Percentiles rank a stretch among this genome's conserved stretches.
phyloP scores from a whole-genome alignment of 2,888 invertebrate genomes.

The Tanypteryx hageni region DNA sequence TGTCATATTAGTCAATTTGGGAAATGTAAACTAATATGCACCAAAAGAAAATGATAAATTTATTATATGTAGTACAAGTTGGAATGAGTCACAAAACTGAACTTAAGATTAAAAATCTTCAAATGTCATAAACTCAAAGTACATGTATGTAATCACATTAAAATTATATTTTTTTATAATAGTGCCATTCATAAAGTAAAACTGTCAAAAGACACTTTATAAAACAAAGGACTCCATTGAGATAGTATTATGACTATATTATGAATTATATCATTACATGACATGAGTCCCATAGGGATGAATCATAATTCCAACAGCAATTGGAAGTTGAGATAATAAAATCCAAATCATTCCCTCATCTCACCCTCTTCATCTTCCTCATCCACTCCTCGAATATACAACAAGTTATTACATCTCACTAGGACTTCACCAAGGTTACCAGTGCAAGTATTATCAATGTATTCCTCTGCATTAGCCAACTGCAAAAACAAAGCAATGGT shows the following conservation, averaged over 20 bases:
- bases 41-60: no score
- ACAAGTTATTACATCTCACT: constrained; percentile 97
- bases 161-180: no score
- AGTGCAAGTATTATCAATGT: constrained; percentile 93
- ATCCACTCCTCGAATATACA: constrained; percentile 95
- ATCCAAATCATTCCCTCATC: constrained; percentile 86
- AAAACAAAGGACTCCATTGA: no score
- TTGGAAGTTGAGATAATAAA: not conserved
- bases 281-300: not conserved
- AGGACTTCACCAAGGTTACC: constrained; percentile 98
- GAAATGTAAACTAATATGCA: no score
- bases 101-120: no score
- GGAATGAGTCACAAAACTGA: no score
- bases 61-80: no score
- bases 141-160: no score
- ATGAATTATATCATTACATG: not conserved
- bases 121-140: no score
- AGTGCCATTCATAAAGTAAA: no score
- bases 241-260: not conserved
- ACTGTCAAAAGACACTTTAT: no score
- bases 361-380: constrained; percentile 98
- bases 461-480: constrained; percentile 98
- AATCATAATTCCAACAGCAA: not conserved
- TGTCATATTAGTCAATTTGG: no score
- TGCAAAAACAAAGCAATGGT: constrained; percentile 74